Conservation (phyloP, 2,797 vertebrate species). For the Phoxinus dragarum region DNA sequence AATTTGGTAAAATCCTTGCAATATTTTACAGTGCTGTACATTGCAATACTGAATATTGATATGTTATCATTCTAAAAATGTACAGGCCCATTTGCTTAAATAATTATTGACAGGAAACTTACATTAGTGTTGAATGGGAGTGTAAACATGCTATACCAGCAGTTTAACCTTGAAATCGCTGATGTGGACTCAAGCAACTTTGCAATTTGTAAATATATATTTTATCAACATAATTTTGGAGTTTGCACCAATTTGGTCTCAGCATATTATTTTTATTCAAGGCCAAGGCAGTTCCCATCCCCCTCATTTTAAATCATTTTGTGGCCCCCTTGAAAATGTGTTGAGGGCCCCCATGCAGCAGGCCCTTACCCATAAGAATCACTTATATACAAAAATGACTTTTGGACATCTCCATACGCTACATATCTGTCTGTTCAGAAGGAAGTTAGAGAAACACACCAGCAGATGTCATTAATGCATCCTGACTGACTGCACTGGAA, state of each 20-base stretch:
- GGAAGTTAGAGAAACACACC: neutral
- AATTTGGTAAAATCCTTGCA: neutral
- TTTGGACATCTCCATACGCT: neutral
- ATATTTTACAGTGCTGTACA: neutral
- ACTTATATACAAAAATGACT: neutral
- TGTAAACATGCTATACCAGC: neutral
- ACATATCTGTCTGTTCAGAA: neutral
- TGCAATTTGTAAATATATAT: neutral
- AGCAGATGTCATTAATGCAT: slow-evolving; percentile 24
- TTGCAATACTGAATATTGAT: neutral
- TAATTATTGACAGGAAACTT: neutral
- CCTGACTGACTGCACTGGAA: slow-evolving; percentile 20
- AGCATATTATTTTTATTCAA: neutral
- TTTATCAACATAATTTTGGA: neutral
- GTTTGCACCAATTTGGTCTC: neutral
- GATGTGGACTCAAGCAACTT: neutral
- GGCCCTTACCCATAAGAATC: neutral
- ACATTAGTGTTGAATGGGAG: neutral
- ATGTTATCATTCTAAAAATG: neutral
- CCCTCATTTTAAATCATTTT: neutral
- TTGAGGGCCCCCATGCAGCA: neutral
- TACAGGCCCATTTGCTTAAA: no score
- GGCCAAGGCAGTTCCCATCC: no score
- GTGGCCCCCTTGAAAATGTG: neutral
- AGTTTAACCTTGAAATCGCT: neutral